Evolutionary conservation across 2,113 vertebrate species (phyloP), one percentile per base, ranked within the genome.

Genomic region (Catharus fuscescens): DNA sequence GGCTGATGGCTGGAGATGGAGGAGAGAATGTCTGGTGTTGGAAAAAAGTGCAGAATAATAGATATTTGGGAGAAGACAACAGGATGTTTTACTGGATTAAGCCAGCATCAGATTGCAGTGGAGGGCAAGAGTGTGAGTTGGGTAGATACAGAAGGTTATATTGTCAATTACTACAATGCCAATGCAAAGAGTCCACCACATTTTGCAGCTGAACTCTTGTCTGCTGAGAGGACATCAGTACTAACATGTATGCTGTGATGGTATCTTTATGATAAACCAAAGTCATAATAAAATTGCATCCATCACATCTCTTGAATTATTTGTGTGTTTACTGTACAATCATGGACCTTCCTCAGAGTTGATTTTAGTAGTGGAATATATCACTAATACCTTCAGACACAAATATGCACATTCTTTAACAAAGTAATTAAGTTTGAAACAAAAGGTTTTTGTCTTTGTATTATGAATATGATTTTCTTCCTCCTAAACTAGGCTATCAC

Each of bases 161-260:
- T 4, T 71, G 31, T 23, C 38, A 31, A 2, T 66, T 61, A n/a
- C 19, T 80, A 29, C 7, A 78, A 25, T 40, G 32, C 10, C 21
- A 60, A 24, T 28, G 14, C 8, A 79, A 77, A 71, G 12, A 66
- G 8, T 2, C 14, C 29, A n/a, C 61, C 8, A 34, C 8, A 1
- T 87, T 85, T 66, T 60, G 34, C 28, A 90, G 29, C 36, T 90
- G 61, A 80, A 50, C 12, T 23, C 5, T 48, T 57, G 5, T 32
- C 25, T 88, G 3, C 32, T 80, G 32, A 61, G 31, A 86, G 8
- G 24, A 70, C 7, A 61, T 32, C 23, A 56, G 17, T 66, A 31
- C 8, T 48, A 23, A 14, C 0, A 0, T 54, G 4, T 44, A 24
- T 56, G 18, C 20, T 76, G 36, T 45, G 14, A n/a, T 91, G 12